Conservation (phyloP, 1,140 invertebrate species). For the Andricus grossulariae region DNA sequence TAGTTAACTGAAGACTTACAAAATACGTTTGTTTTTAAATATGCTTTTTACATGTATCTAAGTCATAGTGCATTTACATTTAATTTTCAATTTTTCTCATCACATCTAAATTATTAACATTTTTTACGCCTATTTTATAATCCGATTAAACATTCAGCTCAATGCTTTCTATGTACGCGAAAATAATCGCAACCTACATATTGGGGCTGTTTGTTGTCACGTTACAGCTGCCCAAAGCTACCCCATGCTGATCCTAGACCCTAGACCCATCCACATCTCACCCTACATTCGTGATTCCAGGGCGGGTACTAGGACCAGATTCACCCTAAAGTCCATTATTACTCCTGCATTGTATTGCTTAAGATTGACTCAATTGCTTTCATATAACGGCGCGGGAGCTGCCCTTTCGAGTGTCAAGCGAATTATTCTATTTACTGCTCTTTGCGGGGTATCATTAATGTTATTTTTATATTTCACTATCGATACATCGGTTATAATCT, state of each 20-base stretch:
- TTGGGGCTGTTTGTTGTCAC: slow-evolving; percentile 72
- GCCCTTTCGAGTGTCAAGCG: slow-evolving; percentile 66
- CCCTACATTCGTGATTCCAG: slow-evolving; percentile 55
- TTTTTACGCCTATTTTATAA: too few relatives aligned
- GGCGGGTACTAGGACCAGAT: slow-evolving; percentile 65
- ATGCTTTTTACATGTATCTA: too few relatives aligned
- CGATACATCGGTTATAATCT: background rate
- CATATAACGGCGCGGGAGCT: slow-evolving; percentile 69
- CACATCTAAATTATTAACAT: too few relatives aligned
- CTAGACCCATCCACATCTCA: slow-evolving; percentile 45
- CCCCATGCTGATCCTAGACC: slow-evolving; percentile 51
- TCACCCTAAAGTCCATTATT: slow-evolving; percentile 75
- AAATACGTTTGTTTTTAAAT: too few relatives aligned
- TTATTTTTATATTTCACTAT: slow-evolving; percentile 4
- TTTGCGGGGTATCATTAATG: slow-evolving; percentile 52
- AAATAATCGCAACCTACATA: slow-evolving; percentile 62
- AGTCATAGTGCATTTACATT: too few relatives aligned
- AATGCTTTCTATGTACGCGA: slow-evolving; percentile 35
- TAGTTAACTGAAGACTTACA: too few relatives aligned
- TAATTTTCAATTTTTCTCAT: too few relatives aligned
- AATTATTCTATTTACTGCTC: slow-evolving; percentile 75
- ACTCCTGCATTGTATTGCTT: slow-evolving; percentile 75
- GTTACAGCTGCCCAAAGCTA: slow-evolving; percentile 73
- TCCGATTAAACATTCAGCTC: too few relatives aligned
- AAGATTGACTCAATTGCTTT: slow-evolving; percentile 77